These are phyloP conservation scores for Cebidichthys violaceus DNA, from an alignment of 2,113 vertebrate species.

Conservation along the genomic window DNA sequence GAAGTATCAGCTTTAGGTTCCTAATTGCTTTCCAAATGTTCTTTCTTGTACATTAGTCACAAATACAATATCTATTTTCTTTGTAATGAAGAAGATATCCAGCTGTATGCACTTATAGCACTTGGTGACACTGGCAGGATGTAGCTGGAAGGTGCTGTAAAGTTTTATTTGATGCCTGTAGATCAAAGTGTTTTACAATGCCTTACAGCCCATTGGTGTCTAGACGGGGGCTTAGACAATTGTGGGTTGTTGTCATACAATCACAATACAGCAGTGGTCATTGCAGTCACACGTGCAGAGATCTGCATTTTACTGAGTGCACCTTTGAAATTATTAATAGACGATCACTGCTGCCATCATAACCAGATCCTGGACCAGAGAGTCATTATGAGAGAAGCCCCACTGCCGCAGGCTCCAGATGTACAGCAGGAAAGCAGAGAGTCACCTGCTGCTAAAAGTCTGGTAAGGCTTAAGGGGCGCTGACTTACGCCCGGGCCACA, in stretches of 20 bases:
- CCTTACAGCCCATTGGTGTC: neutral
- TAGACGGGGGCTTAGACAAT: neutral
- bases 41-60: neutral
- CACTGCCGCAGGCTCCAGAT: conserved; percentile 26
- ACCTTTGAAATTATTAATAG: neutral
- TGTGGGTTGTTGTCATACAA: neutral
- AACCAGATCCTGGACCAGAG: neutral
- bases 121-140: too few relatives aligned
- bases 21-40: neutral
- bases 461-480: conserved; percentile 19
- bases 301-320: neutral
- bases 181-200: too few relatives aligned
- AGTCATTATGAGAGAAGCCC: conserved; percentile 18
- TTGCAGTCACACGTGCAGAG: neutral
- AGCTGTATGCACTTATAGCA: neutral
- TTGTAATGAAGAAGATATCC: neutral
- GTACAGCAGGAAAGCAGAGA: conserved; percentile 39
- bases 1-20: neutral
- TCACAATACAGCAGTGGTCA: neutral
- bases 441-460: conserved; percentile 43
- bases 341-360: neutral
- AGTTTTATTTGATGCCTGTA: too few relatives aligned
- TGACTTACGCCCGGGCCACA: neutral
- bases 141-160: too few relatives aligned
- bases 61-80: neutral